A percentile compares a stretch with the other conserved stretches of the same genome.
Conservation (phyloP, 2,888 invertebrate genomes). For the Mycalesis mineus region DNA sequence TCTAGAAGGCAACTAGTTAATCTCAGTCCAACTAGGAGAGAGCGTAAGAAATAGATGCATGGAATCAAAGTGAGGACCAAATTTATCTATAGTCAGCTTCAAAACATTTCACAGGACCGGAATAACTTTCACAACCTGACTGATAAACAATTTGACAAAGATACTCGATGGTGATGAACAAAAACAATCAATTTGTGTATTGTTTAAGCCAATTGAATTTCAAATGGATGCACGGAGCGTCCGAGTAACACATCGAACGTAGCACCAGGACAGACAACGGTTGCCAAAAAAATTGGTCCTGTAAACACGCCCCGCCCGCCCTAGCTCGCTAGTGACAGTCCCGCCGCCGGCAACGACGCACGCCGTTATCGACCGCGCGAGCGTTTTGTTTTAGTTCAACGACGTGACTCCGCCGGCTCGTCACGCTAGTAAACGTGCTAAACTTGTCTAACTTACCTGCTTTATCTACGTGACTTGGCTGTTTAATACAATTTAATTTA, state of each 20-base stretch:
- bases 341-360: slow-evolving; percentile 48
- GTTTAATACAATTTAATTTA: background rate
- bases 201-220: no score
- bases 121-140: no score
- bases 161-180: no score
- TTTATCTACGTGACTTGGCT: background rate
- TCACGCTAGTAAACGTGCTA: slow-evolving; percentile 16
- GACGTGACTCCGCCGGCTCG: slow-evolving; percentile 29
- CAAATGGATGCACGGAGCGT: no score
- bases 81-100: no score
- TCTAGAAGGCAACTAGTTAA: no score
- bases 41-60: no score
- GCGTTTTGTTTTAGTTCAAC: slow-evolving; percentile 40
- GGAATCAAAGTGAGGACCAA: no score
- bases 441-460: background rate
- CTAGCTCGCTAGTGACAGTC: slow-evolving; percentile 45
- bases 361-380: slow-evolving; percentile 54
- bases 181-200: no score
- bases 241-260: background rate
- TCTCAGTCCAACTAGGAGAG: no score
- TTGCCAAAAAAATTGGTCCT: slow-evolving; percentile 19
- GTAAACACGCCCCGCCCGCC: slow-evolving; percentile 48
- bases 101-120: no score
- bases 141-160: no score
- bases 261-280: background rate